These are phyloP conservation scores for Meda fulgida DNA, from an alignment of 2,797 vertebrate species.

Conservation along the genomic window DNA sequence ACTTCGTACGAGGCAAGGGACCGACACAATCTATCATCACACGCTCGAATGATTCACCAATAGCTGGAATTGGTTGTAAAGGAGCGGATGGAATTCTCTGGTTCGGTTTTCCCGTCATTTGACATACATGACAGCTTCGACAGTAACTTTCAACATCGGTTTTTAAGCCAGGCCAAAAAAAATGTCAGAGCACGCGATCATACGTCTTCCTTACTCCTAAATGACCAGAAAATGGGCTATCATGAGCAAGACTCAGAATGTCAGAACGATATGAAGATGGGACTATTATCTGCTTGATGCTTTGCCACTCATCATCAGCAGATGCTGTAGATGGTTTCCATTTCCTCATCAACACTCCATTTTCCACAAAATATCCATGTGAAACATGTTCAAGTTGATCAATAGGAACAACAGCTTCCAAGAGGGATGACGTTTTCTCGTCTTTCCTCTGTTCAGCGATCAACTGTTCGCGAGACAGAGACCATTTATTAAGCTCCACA, in stretches of 20 bases:
- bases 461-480: neutral
- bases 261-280: rapidly evolving
- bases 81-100: neutral
- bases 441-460: neutral
- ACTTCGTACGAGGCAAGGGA: too few species aligned
- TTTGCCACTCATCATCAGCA: neutral
- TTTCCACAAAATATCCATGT: neutral
- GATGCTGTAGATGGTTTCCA: neutral
- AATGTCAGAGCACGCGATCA: neutral
- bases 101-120: neutral
- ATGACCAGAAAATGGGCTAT: neutral
- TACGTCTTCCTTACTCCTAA: neutral
- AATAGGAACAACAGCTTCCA: neutral
- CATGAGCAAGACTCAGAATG: neutral
- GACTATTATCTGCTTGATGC: slow-evolving; percentile 2
- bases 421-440: neutral
- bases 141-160: neutral
- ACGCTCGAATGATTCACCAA: neutral
- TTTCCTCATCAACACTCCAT: neutral
- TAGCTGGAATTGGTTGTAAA: neutral
- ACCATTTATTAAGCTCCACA: neutral
- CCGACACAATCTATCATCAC: too few species aligned
- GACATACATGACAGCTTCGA: slow-evolving; percentile 9
- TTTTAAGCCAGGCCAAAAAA: slow-evolving; percentile 4
- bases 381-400: neutral